Evolutionary conservation across 2,113 vertebrate species (phyloP), one percentile per base, ranked within the genome.

Genomic region (Cololabis saira): DNA sequence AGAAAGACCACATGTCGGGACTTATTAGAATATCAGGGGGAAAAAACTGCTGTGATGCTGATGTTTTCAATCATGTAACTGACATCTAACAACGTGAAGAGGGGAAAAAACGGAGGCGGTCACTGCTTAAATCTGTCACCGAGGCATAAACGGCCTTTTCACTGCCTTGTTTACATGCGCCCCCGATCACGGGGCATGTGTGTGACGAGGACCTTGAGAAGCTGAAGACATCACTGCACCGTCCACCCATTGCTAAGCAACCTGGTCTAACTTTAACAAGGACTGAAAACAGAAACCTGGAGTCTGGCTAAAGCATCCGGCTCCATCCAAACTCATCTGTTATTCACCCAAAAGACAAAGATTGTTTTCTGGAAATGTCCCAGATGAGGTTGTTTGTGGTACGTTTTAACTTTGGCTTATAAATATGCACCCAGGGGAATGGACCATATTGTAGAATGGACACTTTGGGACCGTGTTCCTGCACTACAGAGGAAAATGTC

Each of bases 191-290:
- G 62, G 37, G 44, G 58, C 16, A 48, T 61, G 60, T 89, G 76
- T 88, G 78, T 75, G 64, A 60, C 73, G 50, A 18, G 12, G 67
- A 81, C 84, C 84, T 85, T 82, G 81, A 86, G 84, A 81, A 71
- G 51, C 72, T 68, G 65, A 81, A 83, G 60, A 76, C 67, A 74
- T 87, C 87, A 86, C 80, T 84, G 78, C 76, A 78, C 78, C 68
- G 59, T 65, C 80, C 81, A 76, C 81, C 86, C 48, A 90, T 93
- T 92, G 89, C 90, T 80, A 82, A 56, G 92, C 87, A 82, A 90
- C 90, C 33, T 70, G 82, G 77, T 81, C 81, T 86, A 90, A 90
- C 88, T 89, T 84, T 89, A 87, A 91, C 71, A 84, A 62, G 68
- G 81, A 85, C 72, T 81, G 83, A 78, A 90, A 82, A 87, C 85